Evolutionary conservation across 2,888 invertebrate genomes (phyloP).

Genomic region (Liodrosophila aerea): DNA sequence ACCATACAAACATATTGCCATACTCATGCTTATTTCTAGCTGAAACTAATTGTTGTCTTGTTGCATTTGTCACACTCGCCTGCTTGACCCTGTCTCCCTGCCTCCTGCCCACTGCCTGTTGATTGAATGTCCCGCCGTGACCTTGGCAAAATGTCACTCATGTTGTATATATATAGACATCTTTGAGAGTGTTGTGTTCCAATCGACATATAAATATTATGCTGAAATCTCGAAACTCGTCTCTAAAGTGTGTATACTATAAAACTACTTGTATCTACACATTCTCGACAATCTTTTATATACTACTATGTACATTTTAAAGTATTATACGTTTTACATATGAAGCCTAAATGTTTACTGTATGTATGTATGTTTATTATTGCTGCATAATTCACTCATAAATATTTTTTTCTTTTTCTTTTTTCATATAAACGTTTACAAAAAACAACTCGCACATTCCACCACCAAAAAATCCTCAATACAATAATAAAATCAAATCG

Average conservation of each 20-base stretch:
- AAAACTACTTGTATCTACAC: not conserved
- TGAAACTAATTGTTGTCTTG: slow-evolving; percentile 48
- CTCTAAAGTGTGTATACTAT: slow-evolving; percentile 4
- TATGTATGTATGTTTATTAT: slow-evolving; percentile 79
- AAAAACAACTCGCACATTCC: slow-evolving; percentile 76
- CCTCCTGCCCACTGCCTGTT: slow-evolving; percentile 22
- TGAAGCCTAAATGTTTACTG: slow-evolving; percentile 74
- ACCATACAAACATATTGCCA: not conserved
- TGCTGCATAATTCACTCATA: slow-evolving; percentile 81
- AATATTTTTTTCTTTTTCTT: slow-evolving; percentile 80
- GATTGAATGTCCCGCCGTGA: slow-evolving; percentile 41
- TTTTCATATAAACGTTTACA: slow-evolving; percentile 80
- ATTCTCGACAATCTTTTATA: slow-evolving; percentile 43
- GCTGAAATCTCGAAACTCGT: slow-evolving; percentile 3
- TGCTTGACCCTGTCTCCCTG: slow-evolving; percentile 30
- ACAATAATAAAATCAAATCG: slow-evolving; percentile 26
- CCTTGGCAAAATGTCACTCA: slow-evolving; percentile 44
- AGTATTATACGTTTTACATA: slow-evolving; percentile 52
- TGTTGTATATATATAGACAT: slow-evolving; percentile 49
- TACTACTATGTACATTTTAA: slow-evolving; percentile 28
- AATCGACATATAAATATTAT: too few species aligned
- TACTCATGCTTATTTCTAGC: slow-evolving; percentile 46
- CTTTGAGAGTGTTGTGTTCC: slow-evolving; percentile 28
- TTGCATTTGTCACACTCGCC: slow-evolving; percentile 42
- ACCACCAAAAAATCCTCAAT: slow-evolving; percentile 52